phyloP scores from a whole-genome alignment of 2,113 vertebrate genomes.

The Grammomys dolichurus region DNA sequence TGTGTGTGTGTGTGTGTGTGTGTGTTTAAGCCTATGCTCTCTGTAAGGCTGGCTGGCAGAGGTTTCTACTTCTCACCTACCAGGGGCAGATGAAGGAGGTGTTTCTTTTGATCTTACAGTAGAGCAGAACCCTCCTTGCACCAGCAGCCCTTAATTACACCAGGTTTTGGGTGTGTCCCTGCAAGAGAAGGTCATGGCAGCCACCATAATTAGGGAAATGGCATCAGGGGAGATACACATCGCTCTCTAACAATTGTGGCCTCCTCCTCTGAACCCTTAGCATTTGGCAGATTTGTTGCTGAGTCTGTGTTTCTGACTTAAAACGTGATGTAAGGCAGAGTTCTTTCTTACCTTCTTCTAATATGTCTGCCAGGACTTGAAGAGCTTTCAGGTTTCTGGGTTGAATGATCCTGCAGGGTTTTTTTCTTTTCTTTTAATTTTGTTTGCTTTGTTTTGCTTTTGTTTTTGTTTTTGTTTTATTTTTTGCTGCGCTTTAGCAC shows the following conservation, averaged over 20 bases:
- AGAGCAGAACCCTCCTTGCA: neutral
- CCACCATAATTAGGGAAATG: slow-evolving; percentile 73
- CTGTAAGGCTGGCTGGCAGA: neutral
- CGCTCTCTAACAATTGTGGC: slow-evolving; percentile 63
- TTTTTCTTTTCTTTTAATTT: neutral
- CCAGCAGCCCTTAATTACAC: slow-evolving; percentile 62
- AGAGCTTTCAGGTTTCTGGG: slow-evolving; percentile 74
- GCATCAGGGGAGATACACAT: slow-evolving; percentile 51
- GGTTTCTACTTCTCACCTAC: neutral
- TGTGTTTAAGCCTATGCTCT: neutral
- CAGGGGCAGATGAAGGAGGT: neutral
- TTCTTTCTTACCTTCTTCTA: slow-evolving; percentile 56
- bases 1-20: neutral
- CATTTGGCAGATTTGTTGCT: slow-evolving; percentile 78
- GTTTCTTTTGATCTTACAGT: neutral
- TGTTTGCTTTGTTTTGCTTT: neutral
- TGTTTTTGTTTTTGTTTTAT: neutral
- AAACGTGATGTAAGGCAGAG: slow-evolving; percentile 59
- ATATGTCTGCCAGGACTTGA: slow-evolving; percentile 60
- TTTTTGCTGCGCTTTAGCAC: slow-evolving; percentile 69
- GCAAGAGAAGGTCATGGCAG: slow-evolving; percentile 73
- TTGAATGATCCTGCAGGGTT: slow-evolving; percentile 16
- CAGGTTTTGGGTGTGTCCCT: slow-evolving; percentile 36
- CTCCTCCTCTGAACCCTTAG: slow-evolving; percentile 77
- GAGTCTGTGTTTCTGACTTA: slow-evolving; percentile 76